phyloP scores from a whole-genome alignment of 2,797 vertebrate genomes.

The Alfaro cultratus region DNA sequence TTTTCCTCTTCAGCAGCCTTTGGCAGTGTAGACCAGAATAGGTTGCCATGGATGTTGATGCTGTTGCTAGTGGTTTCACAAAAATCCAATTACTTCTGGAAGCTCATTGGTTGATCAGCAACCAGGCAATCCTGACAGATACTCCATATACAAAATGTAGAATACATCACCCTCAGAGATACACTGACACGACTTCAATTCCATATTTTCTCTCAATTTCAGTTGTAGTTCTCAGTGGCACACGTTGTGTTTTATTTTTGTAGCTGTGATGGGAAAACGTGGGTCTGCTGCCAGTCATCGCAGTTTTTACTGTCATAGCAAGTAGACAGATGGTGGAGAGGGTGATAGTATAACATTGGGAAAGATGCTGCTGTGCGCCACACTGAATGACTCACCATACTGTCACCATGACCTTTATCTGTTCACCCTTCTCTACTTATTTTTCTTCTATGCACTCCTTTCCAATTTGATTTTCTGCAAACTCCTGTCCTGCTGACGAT shows the following conservation, averaged over 20 bases:
- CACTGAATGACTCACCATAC: constrained; percentile 69
- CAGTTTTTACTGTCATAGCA: constrained; percentile 46
- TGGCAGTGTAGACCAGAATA: constrained; percentile 18
- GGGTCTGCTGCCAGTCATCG: constrained; percentile 33
- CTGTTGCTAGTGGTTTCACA: constrained; percentile 56
- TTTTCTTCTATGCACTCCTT: constrained; percentile 18
- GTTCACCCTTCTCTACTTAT: constrained; percentile 37
- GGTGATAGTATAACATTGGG: constrained; percentile 24
- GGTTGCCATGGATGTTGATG: constrained; percentile 66
- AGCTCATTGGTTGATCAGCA: constrained; percentile 58
- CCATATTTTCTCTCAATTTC: neutral
- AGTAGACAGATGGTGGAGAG: constrained; percentile 34
- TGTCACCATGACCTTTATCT: constrained; percentile 69
- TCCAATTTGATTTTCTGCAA: constrained; percentile 51
- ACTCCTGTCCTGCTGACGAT: constrained; percentile 23
- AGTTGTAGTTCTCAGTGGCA: neutral
- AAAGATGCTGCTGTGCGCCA: constrained; percentile 34
- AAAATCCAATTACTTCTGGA: constrained; percentile 54
- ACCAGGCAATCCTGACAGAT: constrained; percentile 26
- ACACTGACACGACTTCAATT: neutral
- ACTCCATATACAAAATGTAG: neutral
- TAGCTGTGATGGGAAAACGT: neutral
- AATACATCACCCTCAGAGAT: neutral
- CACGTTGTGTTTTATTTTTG: neutral
- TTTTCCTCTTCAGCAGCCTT: constrained; percentile 1